Evolutionary conservation across 2,113 vertebrate genomes (phyloP), one percentile per base, ranked within the genome.

Genomic region (Pelvicachromis taeniatus): DNA sequence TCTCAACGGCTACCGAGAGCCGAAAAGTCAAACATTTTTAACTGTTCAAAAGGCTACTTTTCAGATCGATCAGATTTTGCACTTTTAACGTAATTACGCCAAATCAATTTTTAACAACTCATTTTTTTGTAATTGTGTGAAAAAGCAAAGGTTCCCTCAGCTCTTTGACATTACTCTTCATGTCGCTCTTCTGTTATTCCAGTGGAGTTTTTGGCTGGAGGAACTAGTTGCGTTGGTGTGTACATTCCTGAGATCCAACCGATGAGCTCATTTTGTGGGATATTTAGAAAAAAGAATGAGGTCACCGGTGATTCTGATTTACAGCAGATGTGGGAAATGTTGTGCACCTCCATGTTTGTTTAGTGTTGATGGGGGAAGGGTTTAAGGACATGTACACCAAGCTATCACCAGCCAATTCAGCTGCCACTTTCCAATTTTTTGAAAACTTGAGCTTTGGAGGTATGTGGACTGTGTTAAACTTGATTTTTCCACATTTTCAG

Each of bases 241-340:
- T 83, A 82, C 89, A 93, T 93, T 94, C 90, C 83, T 85, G 58
- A 56, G 13, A 70, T 92, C 89, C 84, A 87, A 91, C 59, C 80
- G 77, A 58, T 91, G 90, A 93, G 82, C 83, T 94, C 88, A 94
- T 85, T 87, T 82, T 87, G 21, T 63, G 54, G 78, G 84, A 86
- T 87, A 85, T 91, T 93, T 88, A 84, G 81, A 87, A 90, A 65
- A 88, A 65, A 81, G 61, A 53, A 82, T 93, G 93, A 93, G 87
- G 90, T 94, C 92, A 94, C 50, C 0, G 2, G 38, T 29, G 75
- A 48, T 78, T 88, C 40, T 92, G 85, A 94, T 93, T 89, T 87
- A 89, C 87, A 88, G 88, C 91, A 93, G 92, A 94, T 93, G 94
- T 88, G 61, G 75, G 56, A 68, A 56, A 93, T 61, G 80, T 61